Evolutionary conservation across 1,140 invertebrate genomes (phyloP), one percentile per base, ranked within the genome.

Genomic region (Zaprionus lachaisei): DNA sequence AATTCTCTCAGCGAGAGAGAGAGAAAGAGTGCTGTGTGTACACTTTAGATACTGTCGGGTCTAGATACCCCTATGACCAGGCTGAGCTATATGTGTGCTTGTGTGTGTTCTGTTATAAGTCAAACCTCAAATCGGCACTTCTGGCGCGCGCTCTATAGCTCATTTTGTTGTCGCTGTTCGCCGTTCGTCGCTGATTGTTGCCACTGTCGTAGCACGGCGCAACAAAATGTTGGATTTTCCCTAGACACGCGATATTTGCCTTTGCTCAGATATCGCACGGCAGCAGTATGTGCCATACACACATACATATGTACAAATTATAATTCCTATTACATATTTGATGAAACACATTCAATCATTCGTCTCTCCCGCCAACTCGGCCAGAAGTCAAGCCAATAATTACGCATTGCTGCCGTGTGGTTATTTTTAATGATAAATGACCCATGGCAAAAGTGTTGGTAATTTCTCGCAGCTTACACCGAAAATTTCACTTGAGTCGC

Each of bases 341-440:
- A 90, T 90, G 84, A 90, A 89, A 89, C 84, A 90, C 84, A 89
- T 89, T 89, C 84, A 87, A 87, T 89, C 83, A 87, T 83, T 87
- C 68, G 81, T 64, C 55, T 56, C 11, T 31, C 38, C 41, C 37
- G n/a, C 69, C 26, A 14, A 47, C 69, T 17, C 55, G 63, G 44
- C 31, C 60, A 66, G 38, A 64, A 54, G 57, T 51, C 83, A 86
- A 79, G 68, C 81, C 85, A 83, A 90, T 89, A 89, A 89, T 89
- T 89, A 89, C 84, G 85, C 81, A 90, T 84, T 89, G 41, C 57
- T 61, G 85, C 84, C 68, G 62, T 79, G 67, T 87, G 77, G 78
- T 84, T 89, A 89, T 84, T 89, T 89, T 89, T 84, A 90, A 89
- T 89, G 84, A 89, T 90, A 89, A 89, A 89, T 89, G 84, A 89